Evolutionary conservation across 23 tunicate genomes (phyloP), one percentile per base, ranked within the genome.

Genomic region (Trididemnum nubilum): DNA sequence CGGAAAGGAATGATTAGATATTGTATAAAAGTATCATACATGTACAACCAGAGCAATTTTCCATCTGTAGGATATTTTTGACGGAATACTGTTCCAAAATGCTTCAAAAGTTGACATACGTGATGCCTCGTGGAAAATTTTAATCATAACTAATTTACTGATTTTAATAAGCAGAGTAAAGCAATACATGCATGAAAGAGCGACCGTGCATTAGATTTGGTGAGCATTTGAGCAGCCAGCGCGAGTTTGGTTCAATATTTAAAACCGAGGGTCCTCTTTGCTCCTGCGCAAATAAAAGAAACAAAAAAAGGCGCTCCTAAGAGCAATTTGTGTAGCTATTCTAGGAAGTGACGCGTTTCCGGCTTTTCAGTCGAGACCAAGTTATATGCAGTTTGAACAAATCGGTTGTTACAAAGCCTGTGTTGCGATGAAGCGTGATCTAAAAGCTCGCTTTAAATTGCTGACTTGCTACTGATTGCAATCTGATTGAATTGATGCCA

Each of bases 341-440:
- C 32, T 39, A 22, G 78, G 78, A 73, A 73, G 25, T 73, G 78
- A 73, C 78, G 58, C 26, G 18, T 27, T 38, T 73, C 78, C 78
- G 78, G 69, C 69, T 22, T 4, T 25, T 4, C 69, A 25, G 23
- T 22, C 15, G 23, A 4, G 5, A 61, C 69, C 15, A 22, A 61
- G n/a, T n/a, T n/a, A n/a, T n/a, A n/a, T n/a, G n/a, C n/a, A n/a
- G n/a, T n/a, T n/a, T n/a, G n/a, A n/a, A n/a, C n/a, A n/a, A n/a
- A n/a, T n/a, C n/a, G n/a, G n/a, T n/a, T n/a, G n/a, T n/a, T n/a
- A n/a, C n/a, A n/a, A n/a, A n/a, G n/a, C n/a, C n/a, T n/a, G n/a
- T n/a, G n/a, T n/a, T n/a, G n/a, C n/a, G n/a, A n/a, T n/a, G n/a
- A n/a, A n/a, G n/a, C n/a, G n/a, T n/a, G n/a, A n/a, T n/a, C n/a